phyloP scores from a whole-genome alignment of 2,888 invertebrate genomes.

The Hypolimnas misippus region DNA sequence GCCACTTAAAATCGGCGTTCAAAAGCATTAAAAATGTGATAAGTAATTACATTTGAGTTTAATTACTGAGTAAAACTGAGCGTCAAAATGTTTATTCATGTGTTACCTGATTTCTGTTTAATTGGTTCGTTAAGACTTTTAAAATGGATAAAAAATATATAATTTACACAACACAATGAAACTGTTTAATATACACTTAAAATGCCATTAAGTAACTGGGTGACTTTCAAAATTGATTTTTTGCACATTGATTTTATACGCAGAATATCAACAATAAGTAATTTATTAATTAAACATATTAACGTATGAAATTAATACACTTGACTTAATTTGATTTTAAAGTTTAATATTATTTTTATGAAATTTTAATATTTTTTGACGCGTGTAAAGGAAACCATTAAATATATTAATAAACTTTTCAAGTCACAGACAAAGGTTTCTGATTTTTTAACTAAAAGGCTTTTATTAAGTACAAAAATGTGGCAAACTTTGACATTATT shows the following conservation, averaged over 20 bases:
- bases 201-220: conserved; percentile 3
- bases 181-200: background rate
- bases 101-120: conserved; percentile 12
- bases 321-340: too few relatives aligned
- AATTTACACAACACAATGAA: conserved; percentile 7
- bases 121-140: conserved; percentile 12
- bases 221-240: background rate
- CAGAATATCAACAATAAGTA: background rate
- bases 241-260: background rate
- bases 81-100: conserved; percentile 14
- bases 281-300: conserved; percentile 3
- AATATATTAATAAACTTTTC: too few relatives aligned
- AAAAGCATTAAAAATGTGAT: conserved; percentile 7
- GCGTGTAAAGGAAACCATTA: too few relatives aligned
- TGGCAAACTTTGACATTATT: too few relatives aligned
- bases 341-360: too few relatives aligned
- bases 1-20: conserved; percentile 6
- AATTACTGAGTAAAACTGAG: conserved; percentile 6
- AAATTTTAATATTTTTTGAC: too few relatives aligned
- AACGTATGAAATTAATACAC: background rate
- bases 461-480: too few relatives aligned
- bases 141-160: background rate
- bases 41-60: conserved; percentile 11
- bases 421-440: too few relatives aligned
- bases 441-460: too few relatives aligned